Base-by-base conservation (phyloP, 2,888 invertebrate species). In the Bombylius discolor region DNA sequence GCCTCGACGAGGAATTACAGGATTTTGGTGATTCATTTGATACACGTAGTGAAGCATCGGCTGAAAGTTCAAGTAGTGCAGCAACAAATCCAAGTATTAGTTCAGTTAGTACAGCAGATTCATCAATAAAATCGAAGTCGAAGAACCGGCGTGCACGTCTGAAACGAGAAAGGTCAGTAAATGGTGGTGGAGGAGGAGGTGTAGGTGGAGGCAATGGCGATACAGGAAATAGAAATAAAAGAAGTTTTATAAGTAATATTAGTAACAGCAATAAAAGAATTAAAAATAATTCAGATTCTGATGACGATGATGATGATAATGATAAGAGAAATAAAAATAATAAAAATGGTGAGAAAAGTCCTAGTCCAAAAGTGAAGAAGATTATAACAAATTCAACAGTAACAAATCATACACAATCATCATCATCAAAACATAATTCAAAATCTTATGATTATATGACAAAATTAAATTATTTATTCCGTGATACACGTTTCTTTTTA, bases 401-500 rank as follows among this genome's bases (percentile, higher is more conserved):
- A 59, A 69, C 64, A 50, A 66, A 65, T 53, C 56, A 4, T 58
- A 55, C 51, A 55, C 54, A 58, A 51, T 46, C 5, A 56, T 55
- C 23, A 51, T 53, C 34, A 61, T 58, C 48, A 60, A 64, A 64
- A 52, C 56, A 61, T 32, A 62, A 60, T 70, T 75, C 79, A 56
- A 86, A 86, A 72, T 84, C 84, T 11, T 89, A 89, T 68, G 90
- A 91, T 75, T 91, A 89, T 67, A 80, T 86, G 76, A 89, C 89
- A 33, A 90, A 92, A 76, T 75, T 97, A 62, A 94, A 92, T 76
- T 95, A 96, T 75, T 79, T 98, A 63, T 96, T 97, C 74, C 82
- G 94, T 63, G 94, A 94, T 71, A 90, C 97, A 51, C 81, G 88
- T 62, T 97, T 94, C 78, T 97, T 96, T 77, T 82, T 98, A 57